Evolutionary conservation across 2,797 vertebrate species (phyloP), one percentile per base, ranked within the genome.

Genomic region (Jordanella pulchra): DNA sequence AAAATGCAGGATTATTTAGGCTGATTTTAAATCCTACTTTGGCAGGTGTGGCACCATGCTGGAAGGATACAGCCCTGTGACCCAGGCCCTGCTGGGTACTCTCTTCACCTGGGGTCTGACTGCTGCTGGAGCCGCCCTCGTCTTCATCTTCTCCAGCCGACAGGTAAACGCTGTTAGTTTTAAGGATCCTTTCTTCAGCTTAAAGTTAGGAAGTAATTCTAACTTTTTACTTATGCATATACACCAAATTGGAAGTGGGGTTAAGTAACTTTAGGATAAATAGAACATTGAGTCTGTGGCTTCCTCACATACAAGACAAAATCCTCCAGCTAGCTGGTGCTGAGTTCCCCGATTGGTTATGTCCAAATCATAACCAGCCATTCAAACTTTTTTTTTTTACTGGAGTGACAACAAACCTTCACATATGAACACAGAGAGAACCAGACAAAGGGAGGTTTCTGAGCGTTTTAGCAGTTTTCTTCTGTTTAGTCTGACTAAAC

Each of bases 41-140:
- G 78, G 4, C 78, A 91, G 87, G 67, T 80, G 30, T 69, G 87
- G 83, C 89, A 94, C 82, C 71, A 99, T 99, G 98, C 90, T 99
- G 54, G 92, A 94, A 11, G 96, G 96, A 21, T 80, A 92, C 47
- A 95, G 92, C 84, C 92, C 97, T 0, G 92, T 97, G 83, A 66
- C 84, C 64, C 97, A 99, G 94, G 93, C 96, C 28, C 78, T 97
- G 83, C 88, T 99, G 87, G 97, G 97, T 39, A 99, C 98, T 0
- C 84, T 96, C 70, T 95, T 99, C 76, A 99, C 97, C 27, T 99
- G 97, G 97, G 97, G 90, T 1, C 92, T 99, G 87, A 99, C 98
- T 0, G 97, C 98, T 0, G 97, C 95, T 0, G 97, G 97, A 39
- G 95, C 98, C 0, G 96, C 96, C 0, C 94, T 99, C 4, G 97